Evolutionary conservation across 2,797 vertebrate species (phyloP).

Genomic region (Muscicapa comitata): DNA sequence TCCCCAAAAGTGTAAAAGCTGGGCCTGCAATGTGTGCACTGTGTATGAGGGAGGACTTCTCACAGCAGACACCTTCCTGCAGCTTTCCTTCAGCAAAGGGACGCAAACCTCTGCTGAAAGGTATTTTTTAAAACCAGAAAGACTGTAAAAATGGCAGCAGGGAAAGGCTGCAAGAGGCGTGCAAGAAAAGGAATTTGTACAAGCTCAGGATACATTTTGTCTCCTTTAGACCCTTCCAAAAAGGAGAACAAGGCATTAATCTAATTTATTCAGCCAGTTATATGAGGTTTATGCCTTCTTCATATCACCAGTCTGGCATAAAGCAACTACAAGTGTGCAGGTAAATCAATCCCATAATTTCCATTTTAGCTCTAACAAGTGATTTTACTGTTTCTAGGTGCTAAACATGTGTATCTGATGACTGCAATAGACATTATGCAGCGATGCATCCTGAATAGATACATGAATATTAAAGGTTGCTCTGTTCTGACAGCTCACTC

Average conservation of each 20-base stretch:
- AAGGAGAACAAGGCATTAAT: constrained; percentile 29
- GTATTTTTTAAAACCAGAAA: background rate
- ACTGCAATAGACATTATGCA: constrained; percentile 56
- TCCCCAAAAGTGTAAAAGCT: background rate
- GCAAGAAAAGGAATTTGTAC: background rate
- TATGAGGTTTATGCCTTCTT: constrained; percentile 26
- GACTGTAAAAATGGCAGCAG: background rate
- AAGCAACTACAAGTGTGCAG: background rate
- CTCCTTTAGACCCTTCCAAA: constrained; percentile 18
- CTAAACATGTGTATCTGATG: constrained; percentile 58
- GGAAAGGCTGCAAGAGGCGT: background rate
- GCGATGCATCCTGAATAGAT: constrained; percentile 48
- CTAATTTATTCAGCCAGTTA: constrained; percentile 32
- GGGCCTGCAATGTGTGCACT: accelerated
- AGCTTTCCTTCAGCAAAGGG: background rate
- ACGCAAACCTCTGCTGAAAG: background rate
- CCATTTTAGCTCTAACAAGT: constrained; percentile 59
- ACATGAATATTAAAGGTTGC: constrained; percentile 59
- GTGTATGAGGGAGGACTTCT: background rate
- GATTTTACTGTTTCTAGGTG: constrained; percentile 51
- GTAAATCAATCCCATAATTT: constrained; percentile 56
- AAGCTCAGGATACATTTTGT: constrained; percentile 23
- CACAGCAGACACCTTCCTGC: background rate
- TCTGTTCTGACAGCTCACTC: constrained; percentile 58
- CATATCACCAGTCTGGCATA: constrained; percentile 28